Evolutionary conservation across 2,113 vertebrate genomes (phyloP).

Genomic region (Pycnonotus jocosus): DNA sequence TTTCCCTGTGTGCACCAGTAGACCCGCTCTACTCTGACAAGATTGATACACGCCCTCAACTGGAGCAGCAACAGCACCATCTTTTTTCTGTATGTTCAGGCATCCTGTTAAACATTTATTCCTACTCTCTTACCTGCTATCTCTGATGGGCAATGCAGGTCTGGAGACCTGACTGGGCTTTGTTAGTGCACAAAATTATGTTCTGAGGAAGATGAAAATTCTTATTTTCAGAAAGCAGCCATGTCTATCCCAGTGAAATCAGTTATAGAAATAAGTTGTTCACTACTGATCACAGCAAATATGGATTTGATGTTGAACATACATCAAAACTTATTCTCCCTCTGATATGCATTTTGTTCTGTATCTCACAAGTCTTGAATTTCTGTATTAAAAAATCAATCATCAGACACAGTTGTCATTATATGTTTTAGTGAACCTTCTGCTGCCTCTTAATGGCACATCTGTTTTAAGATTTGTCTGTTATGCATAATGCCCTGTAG

Average conservation of each 20-base stretch:
- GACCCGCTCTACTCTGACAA: not conserved
- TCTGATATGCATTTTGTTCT: not conserved
- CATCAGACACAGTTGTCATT: not conserved
- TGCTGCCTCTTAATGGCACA: not conserved
- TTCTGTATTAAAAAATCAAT: not conserved
- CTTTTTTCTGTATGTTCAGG: not conserved
- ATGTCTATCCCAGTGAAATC: not conserved
- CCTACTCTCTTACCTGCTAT: not conserved
- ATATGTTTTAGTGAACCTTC: not conserved
- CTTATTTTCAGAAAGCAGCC: not conserved
- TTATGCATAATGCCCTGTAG: not conserved
- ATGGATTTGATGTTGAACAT: not conserved
- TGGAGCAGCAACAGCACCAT: not conserved
- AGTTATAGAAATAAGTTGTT: not conserved
- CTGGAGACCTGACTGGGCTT: not conserved
- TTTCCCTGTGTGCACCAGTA: not conserved
- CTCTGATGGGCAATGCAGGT: not conserved
- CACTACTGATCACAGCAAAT: not conserved
- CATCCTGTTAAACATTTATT: not conserved
- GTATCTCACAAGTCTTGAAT: not conserved
- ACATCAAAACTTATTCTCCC: not conserved
- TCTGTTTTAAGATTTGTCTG: not conserved
- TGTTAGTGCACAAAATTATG: not conserved
- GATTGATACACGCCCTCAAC: not conserved
- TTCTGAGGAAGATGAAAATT: not conserved